Base-by-base conservation (phyloP, 2,797 vertebrate species). In the Hydrocynus forskahlii region DNA sequence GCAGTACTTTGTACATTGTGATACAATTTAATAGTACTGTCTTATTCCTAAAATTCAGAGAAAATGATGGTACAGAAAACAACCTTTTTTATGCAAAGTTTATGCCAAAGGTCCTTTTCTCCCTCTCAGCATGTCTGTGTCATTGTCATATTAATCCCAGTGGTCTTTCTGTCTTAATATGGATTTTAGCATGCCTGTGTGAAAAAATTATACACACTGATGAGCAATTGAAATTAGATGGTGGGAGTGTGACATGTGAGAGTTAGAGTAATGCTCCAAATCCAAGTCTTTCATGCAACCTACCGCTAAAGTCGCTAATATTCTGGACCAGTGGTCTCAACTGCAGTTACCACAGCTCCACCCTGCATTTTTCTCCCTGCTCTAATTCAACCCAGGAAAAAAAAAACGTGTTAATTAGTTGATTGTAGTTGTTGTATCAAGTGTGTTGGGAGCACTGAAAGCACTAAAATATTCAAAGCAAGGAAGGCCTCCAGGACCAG, bases 151-250 rank as follows among this genome's bases (percentile, higher is more conserved):
- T 14, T 52, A 71, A 71, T 71, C 48, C 17, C 40, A 25, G 29
- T 19, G 50, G 55, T 72, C 25, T 55, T 73, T 72, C 50, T 55
- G 16, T 25, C 70, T 38, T 57, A 73, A 73, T 55, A 12, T 16
- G 10, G 35, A 7, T 72, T 72, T 72, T 72, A 70, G 69, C 13
- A 35, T 7, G 69, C 12, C 48, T 19, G 23, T 29, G 50, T 35
- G 16, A 72, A 72, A 72, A 72, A 43, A 35, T 38, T 17, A 54
- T 19, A 54, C 55, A 16, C 25, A 35, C 25, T 23, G 21, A 8
- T 25, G 50, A 21, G 19, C 67, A 12, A 50, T 13, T 19, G 14
- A 72, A 43, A 35, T 2, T 19, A n/a, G 48, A 55, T 72, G 69
- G 25, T 14, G 23, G 16, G n/a, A n/a, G n/a, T n/a, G n/a, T n/a